Evolutionary conservation across 1,140 invertebrate genomes (phyloP).

Genomic region (Pachyrhynchus sulphureomaculatus): DNA sequence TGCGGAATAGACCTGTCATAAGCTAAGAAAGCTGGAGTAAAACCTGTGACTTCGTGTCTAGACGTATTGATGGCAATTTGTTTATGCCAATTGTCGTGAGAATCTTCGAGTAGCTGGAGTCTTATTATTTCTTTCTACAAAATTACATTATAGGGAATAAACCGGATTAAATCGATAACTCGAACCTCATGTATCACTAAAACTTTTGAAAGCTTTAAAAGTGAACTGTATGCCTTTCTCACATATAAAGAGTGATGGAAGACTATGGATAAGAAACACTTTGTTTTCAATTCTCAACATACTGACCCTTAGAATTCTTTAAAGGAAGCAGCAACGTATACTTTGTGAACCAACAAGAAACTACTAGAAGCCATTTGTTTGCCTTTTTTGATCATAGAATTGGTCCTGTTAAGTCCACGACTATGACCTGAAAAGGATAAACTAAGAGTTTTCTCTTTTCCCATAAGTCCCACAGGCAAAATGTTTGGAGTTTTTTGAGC

Average conservation of each 20-base stretch:
- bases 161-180: constrained; percentile 18
- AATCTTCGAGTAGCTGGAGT: constrained; percentile 17
- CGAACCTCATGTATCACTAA: constrained; percentile 14
- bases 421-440: constrained; percentile 35
- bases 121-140: constrained; percentile 24
- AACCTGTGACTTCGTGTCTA: constrained; percentile 25
- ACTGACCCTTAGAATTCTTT: too few relatives aligned
- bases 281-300: constrained; percentile 37
- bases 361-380: constrained; percentile 46
- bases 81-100: constrained; percentile 18
- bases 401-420: constrained; percentile 50
- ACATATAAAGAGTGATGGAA: too few relatives aligned
- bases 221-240: constrained; percentile 38
- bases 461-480: constrained; percentile 19
- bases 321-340: too few relatives aligned
- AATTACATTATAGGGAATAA: constrained; percentile 21
- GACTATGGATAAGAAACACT: constrained; percentile 30
- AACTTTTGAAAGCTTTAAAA: constrained; percentile 5
- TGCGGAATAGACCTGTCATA: too few relatives aligned
- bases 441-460: constrained; percentile 24
- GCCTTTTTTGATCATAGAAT: constrained; percentile 35
- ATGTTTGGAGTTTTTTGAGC: constrained; percentile 17
- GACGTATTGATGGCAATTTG: constrained; percentile 15
- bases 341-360: too few relatives aligned
- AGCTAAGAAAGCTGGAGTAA: too few relatives aligned